A percentile compares a stretch with the other conserved stretches of the same genome.
Evolutionary conservation across 2,888 invertebrate genomes (phyloP).

Genomic region (Limnephilus auricula): DNA sequence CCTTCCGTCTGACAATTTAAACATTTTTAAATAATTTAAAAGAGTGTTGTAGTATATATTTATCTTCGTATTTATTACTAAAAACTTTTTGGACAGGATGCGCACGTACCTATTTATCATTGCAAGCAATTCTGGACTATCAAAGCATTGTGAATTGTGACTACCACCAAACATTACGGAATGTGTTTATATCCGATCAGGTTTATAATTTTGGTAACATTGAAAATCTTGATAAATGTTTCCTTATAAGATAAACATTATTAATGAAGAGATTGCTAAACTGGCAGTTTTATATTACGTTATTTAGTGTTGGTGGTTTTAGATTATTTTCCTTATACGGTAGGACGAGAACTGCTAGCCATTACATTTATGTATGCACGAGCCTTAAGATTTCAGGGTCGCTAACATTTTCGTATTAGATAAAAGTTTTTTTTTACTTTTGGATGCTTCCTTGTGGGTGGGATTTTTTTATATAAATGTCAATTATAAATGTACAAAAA

Average conservation of each 20-base stretch:
- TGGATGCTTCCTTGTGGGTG: background rate
- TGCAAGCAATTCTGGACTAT: too few relatives aligned
- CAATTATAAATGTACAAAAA: background rate
- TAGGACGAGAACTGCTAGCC: background rate
- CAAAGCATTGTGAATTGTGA: background rate
- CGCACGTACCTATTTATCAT: too few relatives aligned
- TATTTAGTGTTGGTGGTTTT: background rate
- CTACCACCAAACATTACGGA: background rate
- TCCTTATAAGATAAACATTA: background rate
- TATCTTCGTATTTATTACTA: too few relatives aligned
- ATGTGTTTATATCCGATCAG: background rate
- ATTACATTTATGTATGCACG: background rate
- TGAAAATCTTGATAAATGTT: conserved; percentile 2
- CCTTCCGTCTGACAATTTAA: too few relatives aligned
- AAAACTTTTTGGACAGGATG: too few relatives aligned
- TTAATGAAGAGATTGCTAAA: background rate
- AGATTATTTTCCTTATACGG: conserved; percentile 2
- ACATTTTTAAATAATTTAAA: too few relatives aligned
- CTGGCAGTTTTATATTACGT: background rate
- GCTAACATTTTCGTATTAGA: background rate
- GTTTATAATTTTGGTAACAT: background rate
- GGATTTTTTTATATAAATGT: background rate
- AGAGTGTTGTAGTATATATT: too few relatives aligned
- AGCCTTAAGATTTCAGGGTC: background rate
- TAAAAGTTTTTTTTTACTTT: background rate